Evolutionary conservation across 2,113 vertebrate species (phyloP), one percentile per base, ranked within the genome.

Genomic region (Menidia beryllina): DNA sequence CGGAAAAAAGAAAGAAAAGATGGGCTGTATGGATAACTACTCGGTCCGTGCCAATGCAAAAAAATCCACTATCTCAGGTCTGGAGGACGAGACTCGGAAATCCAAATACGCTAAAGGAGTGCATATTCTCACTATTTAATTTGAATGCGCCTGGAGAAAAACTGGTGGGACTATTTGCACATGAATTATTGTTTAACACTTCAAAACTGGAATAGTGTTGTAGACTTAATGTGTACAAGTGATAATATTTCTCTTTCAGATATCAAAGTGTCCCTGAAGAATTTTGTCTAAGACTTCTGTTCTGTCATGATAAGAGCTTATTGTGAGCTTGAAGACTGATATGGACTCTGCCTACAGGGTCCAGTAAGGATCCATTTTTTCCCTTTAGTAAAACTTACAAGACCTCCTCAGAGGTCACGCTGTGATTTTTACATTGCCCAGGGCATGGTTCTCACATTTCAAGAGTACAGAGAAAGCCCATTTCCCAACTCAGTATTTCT

Each of bases 261-360:
- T 85, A 83, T 73, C 58, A 67, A 34, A 71, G 78, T 25, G 20
- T 72, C 82, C 69, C 79, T 45, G 30, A 58, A 84, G 91, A 77
- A 57, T 79, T 65, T 75, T 68, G 78, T 64, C 39, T 34, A 75
- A 73, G 70, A 72, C 81, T 82, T 82, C 81, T 89, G 86, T 76
- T 76, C 57, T 60, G 67, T 61, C 8, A 72, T 27, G 89, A 91
- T 91, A 92, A 89, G 87, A 62, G 73, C 66, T 72, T 79, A 77
- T 86, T 81, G 78, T 79, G 76, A 78, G 69, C 72, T 78, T 67
- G 34, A 79, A 74, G 69, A 75, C 74, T 73, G 82, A 84, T 87
- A 85, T 49, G 71, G 66, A 81, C 48, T 19, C 47, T 77, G 75
- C 82, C 81, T 73, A 60, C 55, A 59, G 81, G 84, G 45, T 73